These are phyloP conservation scores for Plusia festucae DNA, from an alignment of 2,888 invertebrate species.

Conservation along the genomic window DNA sequence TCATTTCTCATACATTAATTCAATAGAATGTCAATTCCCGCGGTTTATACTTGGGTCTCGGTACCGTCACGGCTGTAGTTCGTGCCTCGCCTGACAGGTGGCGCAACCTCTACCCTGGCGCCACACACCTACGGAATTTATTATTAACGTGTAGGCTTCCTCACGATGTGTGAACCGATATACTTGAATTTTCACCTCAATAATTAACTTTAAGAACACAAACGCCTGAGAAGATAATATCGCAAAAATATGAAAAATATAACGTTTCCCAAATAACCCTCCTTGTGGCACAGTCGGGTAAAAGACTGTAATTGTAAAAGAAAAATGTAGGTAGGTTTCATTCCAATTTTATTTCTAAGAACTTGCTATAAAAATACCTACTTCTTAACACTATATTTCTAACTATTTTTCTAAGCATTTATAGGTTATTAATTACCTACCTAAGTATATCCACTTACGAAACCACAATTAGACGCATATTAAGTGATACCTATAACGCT, in stretches of 20 bases:
- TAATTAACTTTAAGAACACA: not conserved
- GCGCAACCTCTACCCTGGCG: constrained; percentile 56
- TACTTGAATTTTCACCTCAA: constrained; percentile 22
- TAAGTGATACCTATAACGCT: constrained; percentile 49
- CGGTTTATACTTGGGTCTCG: constrained; percentile 48
- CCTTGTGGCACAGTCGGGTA: too few relatives aligned
- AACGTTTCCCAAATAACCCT: too few relatives aligned
- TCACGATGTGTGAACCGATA: constrained; percentile 40
- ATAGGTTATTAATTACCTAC: too few relatives aligned
- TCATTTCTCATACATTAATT: constrained; percentile 48
- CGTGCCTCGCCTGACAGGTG: constrained; percentile 57
- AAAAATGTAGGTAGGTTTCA: too few relatives aligned
- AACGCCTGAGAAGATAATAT: too few relatives aligned
- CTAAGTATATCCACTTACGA: constrained; percentile 44
- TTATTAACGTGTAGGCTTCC: constrained; percentile 56
- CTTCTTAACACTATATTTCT: too few relatives aligned
- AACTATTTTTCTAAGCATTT: too few relatives aligned
- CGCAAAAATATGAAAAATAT: too few relatives aligned
- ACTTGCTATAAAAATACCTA: too few relatives aligned
- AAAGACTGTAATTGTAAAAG: too few relatives aligned
- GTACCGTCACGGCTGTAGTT: constrained; percentile 49
- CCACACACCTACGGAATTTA: constrained; percentile 58
- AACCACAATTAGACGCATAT: constrained; percentile 50
- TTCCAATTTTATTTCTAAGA: too few relatives aligned
- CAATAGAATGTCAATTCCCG: constrained; percentile 54